phyloP scores from a whole-genome alignment of 2,888 invertebrate species.

The Lochmaea crataegi region DNA sequence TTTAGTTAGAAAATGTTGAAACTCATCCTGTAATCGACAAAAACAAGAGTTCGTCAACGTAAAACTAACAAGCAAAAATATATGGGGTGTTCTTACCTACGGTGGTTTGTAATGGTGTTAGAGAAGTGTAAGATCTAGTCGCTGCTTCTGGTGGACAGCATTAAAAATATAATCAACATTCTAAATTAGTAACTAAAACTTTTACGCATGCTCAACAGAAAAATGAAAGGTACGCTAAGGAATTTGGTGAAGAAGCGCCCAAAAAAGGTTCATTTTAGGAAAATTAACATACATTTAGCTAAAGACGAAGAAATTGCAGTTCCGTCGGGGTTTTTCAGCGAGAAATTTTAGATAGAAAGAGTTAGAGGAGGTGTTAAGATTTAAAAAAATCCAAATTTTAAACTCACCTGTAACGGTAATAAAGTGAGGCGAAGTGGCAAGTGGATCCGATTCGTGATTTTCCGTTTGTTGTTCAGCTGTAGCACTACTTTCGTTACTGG shows the following conservation, averaged over 20 bases:
- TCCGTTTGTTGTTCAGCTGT: slow-evolving; percentile 56
- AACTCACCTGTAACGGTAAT: slow-evolving; percentile 77
- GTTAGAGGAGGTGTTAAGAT: background rate
- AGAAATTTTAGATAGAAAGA: background rate
- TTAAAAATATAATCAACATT: slow-evolving; percentile 47
- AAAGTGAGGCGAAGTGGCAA: slow-evolving; percentile 70
- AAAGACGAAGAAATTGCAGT: too few relatives aligned
- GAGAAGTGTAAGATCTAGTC: slow-evolving; percentile 69
- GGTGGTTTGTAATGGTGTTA: slow-evolving; percentile 68
- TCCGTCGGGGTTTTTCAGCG: too few relatives aligned
- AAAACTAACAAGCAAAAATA: slow-evolving; percentile 31
- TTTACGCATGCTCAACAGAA: background rate
- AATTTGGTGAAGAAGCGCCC: background rate
- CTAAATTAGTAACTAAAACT: slow-evolving; percentile 34
- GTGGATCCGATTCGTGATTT: slow-evolving; percentile 67
- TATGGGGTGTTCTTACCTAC: slow-evolving; percentile 65
- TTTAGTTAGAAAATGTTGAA: too few relatives aligned
- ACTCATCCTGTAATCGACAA: too few relatives aligned
- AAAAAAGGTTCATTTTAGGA: too few relatives aligned
- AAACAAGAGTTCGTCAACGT: background rate
- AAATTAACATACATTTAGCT: too few relatives aligned
- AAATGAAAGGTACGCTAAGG: background rate
- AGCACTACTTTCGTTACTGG: slow-evolving; percentile 68
- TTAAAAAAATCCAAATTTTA: too few relatives aligned
- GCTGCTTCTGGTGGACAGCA: slow-evolving; percentile 66